Evolutionary conservation across 2,113 vertebrate genomes (phyloP).

Genomic region (Hypocryptadius cinnamomeus): DNA sequence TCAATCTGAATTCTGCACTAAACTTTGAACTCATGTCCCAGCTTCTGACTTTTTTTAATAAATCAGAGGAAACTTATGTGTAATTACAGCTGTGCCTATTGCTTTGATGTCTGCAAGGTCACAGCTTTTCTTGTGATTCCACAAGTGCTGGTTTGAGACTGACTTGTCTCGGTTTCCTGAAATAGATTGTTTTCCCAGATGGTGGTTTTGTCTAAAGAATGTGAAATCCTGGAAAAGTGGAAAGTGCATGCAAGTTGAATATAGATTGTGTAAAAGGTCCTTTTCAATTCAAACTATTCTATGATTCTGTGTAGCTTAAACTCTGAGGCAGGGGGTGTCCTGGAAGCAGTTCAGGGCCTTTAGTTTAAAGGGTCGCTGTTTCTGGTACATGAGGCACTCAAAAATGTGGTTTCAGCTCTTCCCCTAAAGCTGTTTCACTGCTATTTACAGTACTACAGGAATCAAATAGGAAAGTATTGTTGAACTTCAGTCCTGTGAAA

Average conservation of each 20-base stretch:
- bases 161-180: not conserved
- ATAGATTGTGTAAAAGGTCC: not conserved
- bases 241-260: not conserved
- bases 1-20: not conserved
- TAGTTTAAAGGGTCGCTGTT: not conserved
- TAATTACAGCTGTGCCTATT: not conserved
- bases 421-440: not conserved
- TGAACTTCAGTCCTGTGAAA: not conserved
- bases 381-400: not conserved
- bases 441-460: not conserved
- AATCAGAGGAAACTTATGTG: not conserved
- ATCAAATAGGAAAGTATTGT: not conserved
- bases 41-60: not conserved
- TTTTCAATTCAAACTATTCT: not conserved
- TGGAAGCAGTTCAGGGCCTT: not conserved
- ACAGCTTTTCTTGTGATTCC: not conserved
- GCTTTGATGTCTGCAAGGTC: constrained; percentile 13
- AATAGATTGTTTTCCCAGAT: constrained; percentile 27
- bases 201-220: not conserved
- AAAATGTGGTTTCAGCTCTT: not conserved
- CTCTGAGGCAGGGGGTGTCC: not conserved
- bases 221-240: not conserved
- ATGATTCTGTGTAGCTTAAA: not conserved
- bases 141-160: not conserved
- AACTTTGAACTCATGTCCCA: not conserved